These are phyloP conservation scores for Eugnorisma glareosa DNA, from an alignment of 2,888 invertebrate genomes.

Conservation along the genomic window DNA sequence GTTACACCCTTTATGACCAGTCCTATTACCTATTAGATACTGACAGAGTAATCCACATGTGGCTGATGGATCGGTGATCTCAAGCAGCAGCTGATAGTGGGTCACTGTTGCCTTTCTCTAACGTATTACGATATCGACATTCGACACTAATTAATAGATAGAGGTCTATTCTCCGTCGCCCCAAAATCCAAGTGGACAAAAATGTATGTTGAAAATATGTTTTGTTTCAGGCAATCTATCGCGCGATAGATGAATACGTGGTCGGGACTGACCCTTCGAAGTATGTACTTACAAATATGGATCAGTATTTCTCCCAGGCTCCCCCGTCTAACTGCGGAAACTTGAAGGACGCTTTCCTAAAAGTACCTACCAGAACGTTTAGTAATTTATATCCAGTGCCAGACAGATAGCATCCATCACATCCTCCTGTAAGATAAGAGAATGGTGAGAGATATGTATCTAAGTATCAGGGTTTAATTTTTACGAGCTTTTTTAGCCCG, in stretches of 20 bases:
- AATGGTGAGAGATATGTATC: slow-evolving; percentile 16
- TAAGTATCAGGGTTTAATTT: slow-evolving; percentile 50
- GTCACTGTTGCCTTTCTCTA: not conserved
- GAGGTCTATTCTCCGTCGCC: not conserved
- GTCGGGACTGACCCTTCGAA: slow-evolving; percentile 92
- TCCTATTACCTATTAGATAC: not conserved
- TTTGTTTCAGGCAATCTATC: slow-evolving; percentile 83
- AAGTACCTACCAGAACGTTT: slow-evolving; percentile 78
- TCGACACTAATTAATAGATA: not conserved
- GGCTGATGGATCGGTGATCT: not conserved
- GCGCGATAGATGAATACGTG: slow-evolving; percentile 89
- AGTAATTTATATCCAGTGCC: slow-evolving; percentile 70
- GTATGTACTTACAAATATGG: slow-evolving; percentile 90
- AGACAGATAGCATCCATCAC: slow-evolving; percentile 70
- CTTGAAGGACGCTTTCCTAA: slow-evolving; percentile 81
- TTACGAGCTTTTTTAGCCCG: not conserved
- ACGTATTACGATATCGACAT: not conserved
- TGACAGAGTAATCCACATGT: not conserved
- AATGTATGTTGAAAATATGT: slow-evolving; percentile 2
- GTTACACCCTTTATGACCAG: too few relatives aligned
- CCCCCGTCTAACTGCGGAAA: slow-evolving; percentile 83
- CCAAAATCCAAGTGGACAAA: not conserved
- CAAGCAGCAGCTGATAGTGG: not conserved
- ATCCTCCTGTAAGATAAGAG: not conserved
- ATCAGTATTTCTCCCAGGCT: slow-evolving; percentile 78